Base-by-base conservation (phyloP, 2,888 invertebrate species). In the Shargacucullia verbasci region DNA sequence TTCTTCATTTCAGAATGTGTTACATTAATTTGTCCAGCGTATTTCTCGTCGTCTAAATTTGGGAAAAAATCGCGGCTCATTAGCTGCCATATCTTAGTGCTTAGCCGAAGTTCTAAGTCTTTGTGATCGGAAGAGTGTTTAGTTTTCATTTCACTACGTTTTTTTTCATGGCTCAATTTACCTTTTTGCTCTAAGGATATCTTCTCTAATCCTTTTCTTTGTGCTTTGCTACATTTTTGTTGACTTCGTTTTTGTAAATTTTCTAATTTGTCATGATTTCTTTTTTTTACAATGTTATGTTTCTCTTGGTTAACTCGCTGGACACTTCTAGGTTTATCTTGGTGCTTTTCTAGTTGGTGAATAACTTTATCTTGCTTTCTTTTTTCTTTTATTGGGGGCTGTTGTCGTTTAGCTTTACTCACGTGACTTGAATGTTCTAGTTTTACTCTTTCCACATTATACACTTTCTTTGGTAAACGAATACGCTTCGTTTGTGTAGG, bases 1-100 rank as follows among this genome's bases (percentile, higher is more conserved):
- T 33, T 50, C 27, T 56, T 63, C 43, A 56, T 46, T 29, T 49
- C 44, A 9, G 59, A 43, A 37, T 66, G 49, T 2, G 55, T 49
- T 2, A 52, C 29, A 9, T 52, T 43, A 15, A 49, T 35, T 49
- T 52, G 33, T 0, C 46, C 43, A 6, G 27, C 38, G 7, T 40
- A 25, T 9, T 45, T 41, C 8, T 52, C 50, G 10, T 59, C 33
- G 20, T 47, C 46, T 38, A 43, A 56, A 33, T 55, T 45, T 14
- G 31, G 29, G 27, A 52, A 40, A 0, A 47, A 15, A 34, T 63
- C 40, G 5, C 44, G 46, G 25, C 27, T 56, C 27, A 52, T 39
- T n/a, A 48, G 15, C 20, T 56, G 48, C 44, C 52, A 52, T 15
- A 63, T 52, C 44, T 56, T 56, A 14, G 8, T 37, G 37, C 52